phyloP scores from a whole-genome alignment of 2,797 vertebrate species.

The Chelon labrosus region DNA sequence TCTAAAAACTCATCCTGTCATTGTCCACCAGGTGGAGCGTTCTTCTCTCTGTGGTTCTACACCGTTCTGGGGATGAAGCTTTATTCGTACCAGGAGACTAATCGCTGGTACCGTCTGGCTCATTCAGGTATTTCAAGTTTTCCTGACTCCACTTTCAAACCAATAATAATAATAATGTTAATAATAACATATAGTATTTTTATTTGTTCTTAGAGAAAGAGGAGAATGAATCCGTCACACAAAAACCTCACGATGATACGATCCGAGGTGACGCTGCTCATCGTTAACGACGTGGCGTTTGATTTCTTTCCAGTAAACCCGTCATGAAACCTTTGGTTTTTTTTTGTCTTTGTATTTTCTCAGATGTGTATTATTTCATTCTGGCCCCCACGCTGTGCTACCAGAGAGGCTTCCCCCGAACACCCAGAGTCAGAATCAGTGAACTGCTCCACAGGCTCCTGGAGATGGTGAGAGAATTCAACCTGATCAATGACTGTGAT shows the following conservation, averaged over 20 bases:
- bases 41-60: constrained; percentile 60
- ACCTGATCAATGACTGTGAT: background rate
- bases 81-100: constrained; percentile 64
- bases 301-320: background rate
- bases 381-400: constrained; percentile 62
- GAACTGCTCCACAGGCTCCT: constrained; percentile 63
- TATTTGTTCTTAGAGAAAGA: constrained; percentile 22
- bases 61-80: constrained; percentile 62
- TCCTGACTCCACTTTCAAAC: background rate
- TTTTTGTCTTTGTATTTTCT: constrained; percentile 5
- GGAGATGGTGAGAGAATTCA: constrained; percentile 63
- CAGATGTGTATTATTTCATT: constrained; percentile 69
- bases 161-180: too few species aligned
- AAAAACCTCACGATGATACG: constrained; percentile 14
- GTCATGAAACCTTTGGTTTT: background rate
- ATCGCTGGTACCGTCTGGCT: constrained; percentile 57
- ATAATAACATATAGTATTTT: background rate
- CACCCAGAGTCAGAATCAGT: constrained; percentile 47
- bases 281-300: background rate
- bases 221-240: background rate
- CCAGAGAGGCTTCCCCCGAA: constrained; percentile 67
- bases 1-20: background rate
- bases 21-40: constrained; percentile 65
- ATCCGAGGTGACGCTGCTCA: constrained; percentile 46
- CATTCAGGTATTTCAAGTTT: constrained; percentile 34